A percentile compares a stretch with the other conserved stretches of the same genome.
phyloP scores from a whole-genome alignment of 2,113 vertebrate genomes.

The Progne subis region DNA sequence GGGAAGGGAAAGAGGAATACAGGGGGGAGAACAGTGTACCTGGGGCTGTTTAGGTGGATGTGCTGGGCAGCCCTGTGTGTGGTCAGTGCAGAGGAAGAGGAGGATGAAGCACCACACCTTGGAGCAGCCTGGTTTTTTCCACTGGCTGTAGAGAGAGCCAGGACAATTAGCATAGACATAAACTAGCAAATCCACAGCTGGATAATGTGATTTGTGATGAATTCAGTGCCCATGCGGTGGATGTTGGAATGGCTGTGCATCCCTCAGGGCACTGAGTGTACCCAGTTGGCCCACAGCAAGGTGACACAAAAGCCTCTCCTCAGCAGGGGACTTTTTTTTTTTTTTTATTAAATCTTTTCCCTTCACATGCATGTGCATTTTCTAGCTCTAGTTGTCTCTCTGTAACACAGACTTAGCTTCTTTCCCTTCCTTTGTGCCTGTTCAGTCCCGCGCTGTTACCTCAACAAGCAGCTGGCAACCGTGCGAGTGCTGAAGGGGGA shows the following conservation, averaged over 20 bases:
- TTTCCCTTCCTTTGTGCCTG: background rate
- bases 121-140: background rate
- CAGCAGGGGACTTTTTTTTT: rapidly evolving
- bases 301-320: background rate
- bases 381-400: background rate
- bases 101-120: background rate
- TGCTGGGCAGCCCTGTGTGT: background rate
- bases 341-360: background rate
- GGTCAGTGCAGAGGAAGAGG: background rate
- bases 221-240: background rate
- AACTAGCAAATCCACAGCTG: background rate
- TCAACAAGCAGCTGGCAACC: slow-evolving; percentile 79
- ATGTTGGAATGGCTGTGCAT: background rate
- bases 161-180: background rate
- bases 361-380: rapidly evolving
- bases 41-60: background rate
- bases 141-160: background rate
- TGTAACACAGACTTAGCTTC: background rate
- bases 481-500: slow-evolving; percentile 74
- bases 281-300: background rate
- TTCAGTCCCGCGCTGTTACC: slow-evolving; percentile 72
- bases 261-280: background rate
- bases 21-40: background rate
- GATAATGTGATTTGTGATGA: background rate
- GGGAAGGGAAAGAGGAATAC: background rate